These are phyloP conservation scores for Macrobrachium rosenbergii DNA, from an alignment of 1,140 invertebrate genomes.

Conservation along the genomic window DNA sequence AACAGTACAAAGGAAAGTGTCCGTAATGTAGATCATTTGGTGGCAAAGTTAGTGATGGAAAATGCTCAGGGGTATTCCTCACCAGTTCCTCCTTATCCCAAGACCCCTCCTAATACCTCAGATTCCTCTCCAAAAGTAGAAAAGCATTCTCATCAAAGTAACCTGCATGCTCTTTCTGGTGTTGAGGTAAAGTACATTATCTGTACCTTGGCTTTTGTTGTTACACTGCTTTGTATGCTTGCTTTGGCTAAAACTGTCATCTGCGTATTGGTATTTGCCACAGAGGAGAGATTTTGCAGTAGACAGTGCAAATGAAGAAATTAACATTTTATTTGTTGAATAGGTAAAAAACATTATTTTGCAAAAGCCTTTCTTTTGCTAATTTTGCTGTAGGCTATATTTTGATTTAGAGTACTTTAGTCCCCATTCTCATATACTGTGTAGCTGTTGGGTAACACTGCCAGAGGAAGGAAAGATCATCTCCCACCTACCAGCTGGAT, in stretches of 20 bases:
- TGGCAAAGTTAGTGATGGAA: constrained; percentile 3
- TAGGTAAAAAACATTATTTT: too few species aligned
- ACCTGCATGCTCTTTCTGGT: constrained; percentile 52
- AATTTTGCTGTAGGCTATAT: too few species aligned
- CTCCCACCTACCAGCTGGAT: too few species aligned
- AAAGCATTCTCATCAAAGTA: constrained; percentile 46
- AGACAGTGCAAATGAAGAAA: too few species aligned
- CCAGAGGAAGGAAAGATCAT: too few species aligned
- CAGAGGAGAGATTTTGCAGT: too few species aligned
- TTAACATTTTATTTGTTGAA: too few species aligned
- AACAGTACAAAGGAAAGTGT: constrained; percentile 28
- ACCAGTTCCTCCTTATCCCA: constrained; percentile 45
- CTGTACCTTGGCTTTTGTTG: neutral
- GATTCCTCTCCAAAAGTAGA: constrained; percentile 49
- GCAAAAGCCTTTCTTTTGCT: too few species aligned
- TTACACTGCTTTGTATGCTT: neutral
- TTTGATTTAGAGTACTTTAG: too few species aligned
- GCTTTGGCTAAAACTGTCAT: neutral
- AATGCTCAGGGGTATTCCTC: constrained; percentile 33
- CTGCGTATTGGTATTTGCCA: too few species aligned
- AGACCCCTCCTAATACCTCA: constrained; percentile 55
- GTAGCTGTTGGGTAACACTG: too few species aligned
- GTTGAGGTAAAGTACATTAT: constrained; percentile 52
- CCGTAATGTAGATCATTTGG: constrained; percentile 46
- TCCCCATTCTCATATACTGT: too few species aligned